Conservation (phyloP, 1,140 invertebrate genomes). For the Cydia strobilella region DNA sequence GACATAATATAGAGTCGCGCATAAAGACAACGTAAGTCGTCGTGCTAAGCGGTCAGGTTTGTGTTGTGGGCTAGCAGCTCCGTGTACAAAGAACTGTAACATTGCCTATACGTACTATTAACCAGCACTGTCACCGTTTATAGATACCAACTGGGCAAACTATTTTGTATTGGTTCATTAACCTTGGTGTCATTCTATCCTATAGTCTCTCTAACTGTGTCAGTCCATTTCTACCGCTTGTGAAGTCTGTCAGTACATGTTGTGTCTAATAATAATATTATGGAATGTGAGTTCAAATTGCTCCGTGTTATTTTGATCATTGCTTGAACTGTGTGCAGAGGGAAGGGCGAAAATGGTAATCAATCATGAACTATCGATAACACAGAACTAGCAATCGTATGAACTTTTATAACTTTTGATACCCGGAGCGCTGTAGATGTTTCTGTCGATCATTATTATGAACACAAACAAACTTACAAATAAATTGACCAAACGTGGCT, state of each 20-base stretch:
- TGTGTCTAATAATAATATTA: conserved; percentile 16
- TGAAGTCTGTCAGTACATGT: conserved; percentile 8
- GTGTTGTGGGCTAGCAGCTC: background rate
- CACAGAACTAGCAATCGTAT: background rate
- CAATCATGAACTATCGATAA: conserved; percentile 1
- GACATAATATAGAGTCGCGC: too few relatives aligned
- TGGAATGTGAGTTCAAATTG: conserved; percentile 9
- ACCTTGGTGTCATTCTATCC: conserved; percentile 28
- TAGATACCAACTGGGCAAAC: background rate
- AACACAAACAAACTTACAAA: background rate
- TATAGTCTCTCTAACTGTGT: conserved; percentile 18
- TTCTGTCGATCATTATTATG: background rate
- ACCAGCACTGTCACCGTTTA: conserved; percentile 20
- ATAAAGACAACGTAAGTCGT: too few relatives aligned
- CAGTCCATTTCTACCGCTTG: conserved; percentile 16
- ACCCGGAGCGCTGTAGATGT: conserved; percentile 14
- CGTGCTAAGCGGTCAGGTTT: background rate
- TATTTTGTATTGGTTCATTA: conserved; percentile 19
- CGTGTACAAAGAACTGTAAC: background rate
- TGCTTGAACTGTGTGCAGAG: conserved; percentile 16
- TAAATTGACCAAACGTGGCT: background rate
- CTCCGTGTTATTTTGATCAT: conserved; percentile 13
- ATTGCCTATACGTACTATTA: conserved; percentile 18
- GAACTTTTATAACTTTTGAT: background rate
- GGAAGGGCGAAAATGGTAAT: background rate